Percentiles rank a stretch among this genome's conserved stretches.
Conservation (phyloP, 2,888 invertebrate genomes). For the Trissolcus japonicus region DNA sequence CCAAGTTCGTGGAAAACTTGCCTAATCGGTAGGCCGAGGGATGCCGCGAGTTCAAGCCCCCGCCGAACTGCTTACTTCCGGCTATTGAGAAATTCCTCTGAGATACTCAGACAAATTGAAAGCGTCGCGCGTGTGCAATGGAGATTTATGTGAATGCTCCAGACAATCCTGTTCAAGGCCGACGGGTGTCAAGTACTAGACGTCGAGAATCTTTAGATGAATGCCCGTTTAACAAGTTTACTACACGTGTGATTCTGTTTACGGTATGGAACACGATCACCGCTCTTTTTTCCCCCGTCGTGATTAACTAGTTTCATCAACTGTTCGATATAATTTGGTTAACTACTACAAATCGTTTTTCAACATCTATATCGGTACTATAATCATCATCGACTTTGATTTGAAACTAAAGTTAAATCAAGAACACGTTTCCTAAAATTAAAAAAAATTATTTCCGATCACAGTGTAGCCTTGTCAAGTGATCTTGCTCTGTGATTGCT, state of each 20-base stretch:
- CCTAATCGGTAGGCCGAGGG: slow-evolving; percentile 65
- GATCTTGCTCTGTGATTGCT: too few species aligned
- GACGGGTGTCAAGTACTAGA: slow-evolving; percentile 45
- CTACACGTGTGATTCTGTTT: slow-evolving; percentile 24
- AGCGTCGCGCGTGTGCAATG: slow-evolving; percentile 44
- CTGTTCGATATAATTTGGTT: too few species aligned
- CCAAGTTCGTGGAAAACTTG: slow-evolving; percentile 64
- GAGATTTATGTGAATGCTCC: slow-evolving; percentile 43
- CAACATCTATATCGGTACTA: too few species aligned
- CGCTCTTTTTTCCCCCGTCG: slow-evolving; percentile 18
- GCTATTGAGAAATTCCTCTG: slow-evolving; percentile 48
- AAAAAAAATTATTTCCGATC: too few species aligned
- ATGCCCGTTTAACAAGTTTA: slow-evolving; percentile 41
- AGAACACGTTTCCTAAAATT: too few species aligned
- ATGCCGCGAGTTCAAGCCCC: slow-evolving; percentile 52
- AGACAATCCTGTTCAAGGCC: slow-evolving; percentile 54
- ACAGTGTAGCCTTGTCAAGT: too few species aligned
- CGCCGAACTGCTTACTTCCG: slow-evolving; percentile 29
- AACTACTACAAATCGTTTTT: too few species aligned
- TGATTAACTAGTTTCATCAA: slow-evolving; percentile 31
- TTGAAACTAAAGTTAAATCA: too few species aligned
- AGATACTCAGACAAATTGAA: slow-evolving; percentile 50
- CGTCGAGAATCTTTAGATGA: slow-evolving; percentile 34
- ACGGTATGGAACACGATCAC: neutral
- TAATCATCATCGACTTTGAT: too few species aligned